phyloP scores from a whole-genome alignment of 2,888 invertebrate genomes.

The Chloroclysta siterata region DNA sequence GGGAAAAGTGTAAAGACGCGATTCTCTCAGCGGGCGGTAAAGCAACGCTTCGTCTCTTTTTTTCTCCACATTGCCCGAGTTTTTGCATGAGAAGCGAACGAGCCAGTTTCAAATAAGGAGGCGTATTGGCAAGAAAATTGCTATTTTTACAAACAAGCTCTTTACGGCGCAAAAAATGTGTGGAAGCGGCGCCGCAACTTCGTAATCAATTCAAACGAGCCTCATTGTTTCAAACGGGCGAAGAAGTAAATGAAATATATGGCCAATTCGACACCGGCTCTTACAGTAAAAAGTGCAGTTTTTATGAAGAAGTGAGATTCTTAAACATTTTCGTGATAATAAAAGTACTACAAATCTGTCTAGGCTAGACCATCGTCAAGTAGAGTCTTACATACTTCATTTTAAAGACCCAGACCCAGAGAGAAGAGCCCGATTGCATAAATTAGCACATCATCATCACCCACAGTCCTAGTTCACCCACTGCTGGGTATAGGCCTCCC shows the following conservation, averaged over 20 bases:
- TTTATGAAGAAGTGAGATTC: not conserved
- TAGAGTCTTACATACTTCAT: no score
- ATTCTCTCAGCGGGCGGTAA: constrained; percentile 62
- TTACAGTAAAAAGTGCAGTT: constrained; percentile 42
- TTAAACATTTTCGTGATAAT: not conserved
- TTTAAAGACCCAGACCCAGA: no score
- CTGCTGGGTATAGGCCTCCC: no score
- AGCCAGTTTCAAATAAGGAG: constrained; percentile 62
- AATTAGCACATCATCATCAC: no score
- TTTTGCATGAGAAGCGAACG: constrained; percentile 63
- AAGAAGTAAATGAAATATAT: constrained; percentile 55
- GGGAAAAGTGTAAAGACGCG: constrained; percentile 53
- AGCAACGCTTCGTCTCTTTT: constrained; percentile 56
- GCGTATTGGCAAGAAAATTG: constrained; percentile 68
- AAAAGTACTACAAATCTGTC: no score
- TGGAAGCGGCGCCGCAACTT: constrained; percentile 58
- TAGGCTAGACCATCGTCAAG: no score
- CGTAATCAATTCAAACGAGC: constrained; percentile 71
- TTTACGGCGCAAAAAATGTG: constrained; percentile 65
- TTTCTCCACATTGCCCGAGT: constrained; percentile 54
- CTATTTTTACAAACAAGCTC: constrained; percentile 73
- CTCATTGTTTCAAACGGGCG: constrained; percentile 64
- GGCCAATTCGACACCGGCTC: constrained; percentile 58
- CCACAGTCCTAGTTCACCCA: no score
- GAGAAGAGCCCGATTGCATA: no score